phyloP scores from a whole-genome alignment of 2,797 vertebrate genomes.

The Amphiprion clarkii region DNA sequence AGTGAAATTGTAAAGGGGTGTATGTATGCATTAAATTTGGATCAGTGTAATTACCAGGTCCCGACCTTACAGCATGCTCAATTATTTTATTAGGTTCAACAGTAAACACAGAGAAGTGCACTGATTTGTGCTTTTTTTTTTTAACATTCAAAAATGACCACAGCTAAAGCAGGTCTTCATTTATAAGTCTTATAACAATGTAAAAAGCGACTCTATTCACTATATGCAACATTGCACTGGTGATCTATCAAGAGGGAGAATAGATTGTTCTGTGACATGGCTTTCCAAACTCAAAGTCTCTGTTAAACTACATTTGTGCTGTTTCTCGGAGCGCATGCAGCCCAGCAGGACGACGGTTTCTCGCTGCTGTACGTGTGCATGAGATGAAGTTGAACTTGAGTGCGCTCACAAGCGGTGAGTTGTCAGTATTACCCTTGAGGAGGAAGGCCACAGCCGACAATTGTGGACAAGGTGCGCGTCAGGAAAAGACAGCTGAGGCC shows the following conservation, averaged over 20 bases:
- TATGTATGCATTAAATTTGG: no score
- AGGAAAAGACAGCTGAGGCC: conserved; percentile 60
- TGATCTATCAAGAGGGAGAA: neutral
- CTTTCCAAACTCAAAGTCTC: neutral
- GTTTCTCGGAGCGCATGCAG: neutral
- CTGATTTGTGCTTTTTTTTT: neutral
- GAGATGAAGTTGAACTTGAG: conserved; percentile 53
- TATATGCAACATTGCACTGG: neutral
- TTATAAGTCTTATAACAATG: neutral
- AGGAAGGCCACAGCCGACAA: conserved; percentile 65
- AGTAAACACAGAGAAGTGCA: neutral
- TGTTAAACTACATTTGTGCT: neutral
- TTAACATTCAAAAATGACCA: no score
- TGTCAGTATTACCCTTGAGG: conserved; percentile 51
- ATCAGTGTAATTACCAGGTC: neutral
- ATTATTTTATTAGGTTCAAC: no score
- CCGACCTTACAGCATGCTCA: no score
- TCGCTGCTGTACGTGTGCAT: neutral
- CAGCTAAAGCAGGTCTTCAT: neutral
- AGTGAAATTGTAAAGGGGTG: no score
- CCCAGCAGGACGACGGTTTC: neutral
- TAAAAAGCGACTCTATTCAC: neutral
- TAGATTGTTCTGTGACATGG: neutral
- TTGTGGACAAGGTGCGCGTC: conserved; percentile 51
- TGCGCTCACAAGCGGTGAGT: conserved; percentile 63